phyloP scores from a whole-genome alignment of 37 sponge, comb jelly and placozoan species.

The Beroe forskalii region DNA sequence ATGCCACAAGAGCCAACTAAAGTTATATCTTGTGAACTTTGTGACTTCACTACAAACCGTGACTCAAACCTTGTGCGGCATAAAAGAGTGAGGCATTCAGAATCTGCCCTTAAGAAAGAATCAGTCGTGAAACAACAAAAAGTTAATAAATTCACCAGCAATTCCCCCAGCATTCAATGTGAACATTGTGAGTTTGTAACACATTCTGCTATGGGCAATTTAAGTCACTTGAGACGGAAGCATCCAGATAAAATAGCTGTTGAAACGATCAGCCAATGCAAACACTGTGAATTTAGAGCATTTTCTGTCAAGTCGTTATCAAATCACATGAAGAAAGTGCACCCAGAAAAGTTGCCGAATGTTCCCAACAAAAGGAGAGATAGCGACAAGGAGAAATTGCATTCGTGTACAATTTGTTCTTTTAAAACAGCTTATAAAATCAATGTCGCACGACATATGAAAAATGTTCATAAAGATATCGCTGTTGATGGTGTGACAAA shows the following conservation, averaged over 20 bases:
- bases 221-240: background rate
- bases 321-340: background rate
- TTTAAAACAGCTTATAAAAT: background rate
- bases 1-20: background rate
- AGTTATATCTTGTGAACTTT: background rate
- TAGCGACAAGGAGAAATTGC: background rate
- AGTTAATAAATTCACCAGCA: too few species aligned
- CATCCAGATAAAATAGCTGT: background rate
- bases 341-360: background rate
- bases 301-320: background rate
- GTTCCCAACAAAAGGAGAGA: background rate
- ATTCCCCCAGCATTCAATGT: background rate
- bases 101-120: background rate
- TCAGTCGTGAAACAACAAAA: too few species aligned
- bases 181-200: background rate
- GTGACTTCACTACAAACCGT: background rate
- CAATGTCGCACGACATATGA: background rate
- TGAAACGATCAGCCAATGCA: background rate
- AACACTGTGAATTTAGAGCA: background rate
- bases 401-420: background rate
- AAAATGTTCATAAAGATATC: background rate
- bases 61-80: background rate
- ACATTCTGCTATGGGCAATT: background rate
- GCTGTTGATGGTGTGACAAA: too few species aligned
- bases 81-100: background rate